Conservation (phyloP, 2,888 invertebrate genomes). For the Cantharis flavilabris region DNA sequence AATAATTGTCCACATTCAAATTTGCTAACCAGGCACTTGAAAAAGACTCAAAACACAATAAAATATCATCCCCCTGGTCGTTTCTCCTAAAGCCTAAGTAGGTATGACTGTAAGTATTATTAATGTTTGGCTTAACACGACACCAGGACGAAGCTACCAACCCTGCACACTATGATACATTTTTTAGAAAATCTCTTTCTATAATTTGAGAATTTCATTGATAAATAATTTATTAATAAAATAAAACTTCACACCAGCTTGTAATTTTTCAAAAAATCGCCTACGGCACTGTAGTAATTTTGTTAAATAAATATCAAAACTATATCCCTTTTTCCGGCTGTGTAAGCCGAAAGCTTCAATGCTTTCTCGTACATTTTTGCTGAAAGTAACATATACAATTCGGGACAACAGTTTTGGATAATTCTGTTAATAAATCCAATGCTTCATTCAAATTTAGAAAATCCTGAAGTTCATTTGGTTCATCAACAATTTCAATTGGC, state of each 20-base stretch:
- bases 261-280: not conserved
- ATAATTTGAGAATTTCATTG: too few relatives aligned
- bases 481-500: not conserved
- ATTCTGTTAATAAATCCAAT: not conserved
- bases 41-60: not conserved
- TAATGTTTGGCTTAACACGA: not conserved
- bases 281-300: not conserved
- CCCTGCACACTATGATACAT: not conserved
- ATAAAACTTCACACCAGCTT: too few relatives aligned
- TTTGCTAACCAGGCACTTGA: not conserved
- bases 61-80: not conserved
- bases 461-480: not conserved
- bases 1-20: not conserved
- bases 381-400: not conserved
- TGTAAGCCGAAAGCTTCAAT: too few relatives aligned
- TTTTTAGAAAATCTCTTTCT: not conserved
- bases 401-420: not conserved
- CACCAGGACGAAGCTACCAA: not conserved
- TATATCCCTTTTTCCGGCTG: too few relatives aligned
- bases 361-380: too few relatives aligned
- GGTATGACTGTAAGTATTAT: not conserved
- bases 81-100: not conserved
- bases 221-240: too few relatives aligned
- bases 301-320: not conserved
- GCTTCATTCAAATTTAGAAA: not conserved